These are phyloP conservation scores for Planococcus citri DNA, from an alignment of 1,140 invertebrate genomes.

Conservation along the genomic window DNA sequence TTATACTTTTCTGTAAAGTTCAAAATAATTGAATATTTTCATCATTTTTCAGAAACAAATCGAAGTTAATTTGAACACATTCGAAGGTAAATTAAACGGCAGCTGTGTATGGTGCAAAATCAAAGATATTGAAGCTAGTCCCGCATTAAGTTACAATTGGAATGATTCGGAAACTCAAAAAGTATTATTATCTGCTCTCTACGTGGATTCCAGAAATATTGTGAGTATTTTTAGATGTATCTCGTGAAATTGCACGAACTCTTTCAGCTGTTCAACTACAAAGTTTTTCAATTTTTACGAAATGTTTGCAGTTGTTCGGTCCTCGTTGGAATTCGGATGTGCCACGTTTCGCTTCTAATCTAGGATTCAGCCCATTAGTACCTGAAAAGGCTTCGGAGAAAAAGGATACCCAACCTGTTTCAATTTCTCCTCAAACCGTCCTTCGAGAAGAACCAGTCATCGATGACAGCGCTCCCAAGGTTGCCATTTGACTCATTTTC, in stretches of 20 bases:
- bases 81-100: constrained; percentile 38
- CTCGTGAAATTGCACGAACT: not conserved
- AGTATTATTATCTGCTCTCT: constrained; percentile 51
- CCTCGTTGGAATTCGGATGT: constrained; percentile 60
- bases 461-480: not conserved
- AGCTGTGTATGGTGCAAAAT: constrained; percentile 39
- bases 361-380: constrained; percentile 57
- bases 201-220: constrained; percentile 70
- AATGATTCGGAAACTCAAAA: constrained; percentile 54
- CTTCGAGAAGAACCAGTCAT: not conserved
- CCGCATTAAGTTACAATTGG: constrained; percentile 57
- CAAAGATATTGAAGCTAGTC: constrained; percentile 50
- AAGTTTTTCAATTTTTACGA: not conserved
- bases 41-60: constrained; percentile 10
- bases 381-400: constrained; percentile 46
- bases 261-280: too few species aligned
- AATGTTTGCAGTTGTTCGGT: constrained; percentile 51
- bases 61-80: constrained; percentile 19
- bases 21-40: not conserved
- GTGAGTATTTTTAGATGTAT: constrained; percentile 42
- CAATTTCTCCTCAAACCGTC: constrained; percentile 30
- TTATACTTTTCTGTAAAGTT: not conserved
- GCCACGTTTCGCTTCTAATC: constrained; percentile 64
- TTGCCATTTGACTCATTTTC: not conserved
- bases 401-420: constrained; percentile 22